Percentiles rank a stretch among this genome's conserved stretches.
Conservation (phyloP, 2,888 invertebrate species). For the Meta bourneti region DNA sequence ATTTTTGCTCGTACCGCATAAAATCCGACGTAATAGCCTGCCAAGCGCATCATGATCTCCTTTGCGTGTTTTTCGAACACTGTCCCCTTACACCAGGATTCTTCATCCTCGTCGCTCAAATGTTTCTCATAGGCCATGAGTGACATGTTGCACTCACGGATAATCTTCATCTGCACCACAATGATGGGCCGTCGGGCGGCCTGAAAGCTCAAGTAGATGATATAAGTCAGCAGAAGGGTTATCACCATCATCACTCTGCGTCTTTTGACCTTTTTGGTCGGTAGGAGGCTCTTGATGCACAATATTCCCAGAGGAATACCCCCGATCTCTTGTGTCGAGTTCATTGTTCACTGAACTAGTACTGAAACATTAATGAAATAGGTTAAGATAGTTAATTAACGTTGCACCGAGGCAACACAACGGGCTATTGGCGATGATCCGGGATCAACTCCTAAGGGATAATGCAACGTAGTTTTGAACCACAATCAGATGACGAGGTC, state of each 20-base stretch:
- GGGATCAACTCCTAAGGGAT: no score
- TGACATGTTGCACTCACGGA: not conserved
- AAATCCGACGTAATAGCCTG: not conserved
- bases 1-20: constrained; percentile 8
- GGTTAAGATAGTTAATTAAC: no score
- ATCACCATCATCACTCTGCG: not conserved
- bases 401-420: no score
- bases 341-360: not conserved
- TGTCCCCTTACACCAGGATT: constrained; percentile 23
- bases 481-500: no score
- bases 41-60: not conserved
- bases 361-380: not conserved
- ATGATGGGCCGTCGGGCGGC: constrained; percentile 20
- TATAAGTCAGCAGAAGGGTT: not conserved
- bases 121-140: not conserved
- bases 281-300: not conserved
- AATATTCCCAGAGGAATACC: constrained; percentile 26
- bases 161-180: constrained; percentile 12
- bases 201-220: not conserved
- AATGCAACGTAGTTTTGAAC: no score
- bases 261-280: not conserved
- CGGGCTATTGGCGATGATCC: no score
- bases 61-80: not conserved
- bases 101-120: not conserved
- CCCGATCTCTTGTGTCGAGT: not conserved